Percentiles rank a stretch among this genome's conserved stretches.
Conservation (phyloP, 2,797 vertebrate genomes). For the Halcyon badia region DNA sequence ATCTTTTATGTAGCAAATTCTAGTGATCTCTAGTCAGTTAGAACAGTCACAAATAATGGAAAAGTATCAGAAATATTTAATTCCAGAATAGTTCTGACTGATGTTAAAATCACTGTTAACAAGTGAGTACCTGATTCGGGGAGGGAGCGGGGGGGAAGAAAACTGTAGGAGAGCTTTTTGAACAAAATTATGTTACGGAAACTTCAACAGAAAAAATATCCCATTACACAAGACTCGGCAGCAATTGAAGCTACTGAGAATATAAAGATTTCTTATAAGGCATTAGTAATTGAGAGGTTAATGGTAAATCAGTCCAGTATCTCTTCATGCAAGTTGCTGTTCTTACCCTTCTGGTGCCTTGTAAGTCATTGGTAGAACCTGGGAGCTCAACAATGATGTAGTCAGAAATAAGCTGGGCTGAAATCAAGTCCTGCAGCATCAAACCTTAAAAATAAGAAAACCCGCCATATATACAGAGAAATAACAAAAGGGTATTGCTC, state of each 20-base stretch:
- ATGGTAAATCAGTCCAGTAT: background rate
- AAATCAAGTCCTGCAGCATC: conserved; percentile 87
- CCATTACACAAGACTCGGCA: background rate
- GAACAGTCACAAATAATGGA: background rate
- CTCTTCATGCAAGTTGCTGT: background rate
- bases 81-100: background rate
- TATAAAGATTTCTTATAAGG: background rate
- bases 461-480: background rate
- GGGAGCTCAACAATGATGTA: conserved; percentile 87
- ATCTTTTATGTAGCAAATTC: background rate
- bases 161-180: background rate
- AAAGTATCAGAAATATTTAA: background rate
- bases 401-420: conserved; percentile 89
- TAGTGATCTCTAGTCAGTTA: background rate
- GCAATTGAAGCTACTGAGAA: background rate
- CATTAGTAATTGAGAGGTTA: background rate
- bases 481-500: background rate
- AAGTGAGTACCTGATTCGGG: background rate
- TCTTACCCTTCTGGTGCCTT: conserved; percentile 88
- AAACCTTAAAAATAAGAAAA: conserved; percentile 82
- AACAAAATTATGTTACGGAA: background rate
- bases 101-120: background rate
- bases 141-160: background rate
- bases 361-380: conserved; percentile 85
- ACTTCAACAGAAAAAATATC: background rate